Conservation (phyloP, 2,113 vertebrate genomes). For the Fregetta grallaria region DNA sequence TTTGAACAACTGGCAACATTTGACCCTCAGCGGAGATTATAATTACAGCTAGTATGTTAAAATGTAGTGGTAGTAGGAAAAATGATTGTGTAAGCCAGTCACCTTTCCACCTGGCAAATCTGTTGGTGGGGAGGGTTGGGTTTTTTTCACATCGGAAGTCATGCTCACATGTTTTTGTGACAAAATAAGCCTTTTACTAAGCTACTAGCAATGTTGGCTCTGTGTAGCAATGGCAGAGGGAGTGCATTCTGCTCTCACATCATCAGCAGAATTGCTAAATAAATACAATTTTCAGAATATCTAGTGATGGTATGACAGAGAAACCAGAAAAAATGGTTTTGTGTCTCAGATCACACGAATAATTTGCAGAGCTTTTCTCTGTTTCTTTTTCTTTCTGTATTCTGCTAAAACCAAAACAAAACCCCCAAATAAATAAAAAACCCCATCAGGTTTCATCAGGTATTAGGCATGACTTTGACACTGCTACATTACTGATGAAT, state of each 20-base stretch:
- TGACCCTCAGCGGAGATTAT: not conserved
- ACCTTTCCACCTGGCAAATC: not conserved
- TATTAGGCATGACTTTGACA: not conserved
- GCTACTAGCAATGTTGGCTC: not conserved
- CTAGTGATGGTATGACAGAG: not conserved
- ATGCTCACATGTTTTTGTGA: not conserved
- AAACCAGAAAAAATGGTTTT: not conserved
- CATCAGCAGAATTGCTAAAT: conserved; percentile 6
- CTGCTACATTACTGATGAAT: not conserved
- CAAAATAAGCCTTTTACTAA: conserved; percentile 7
- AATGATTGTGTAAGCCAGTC: not conserved
- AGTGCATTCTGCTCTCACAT: not conserved
- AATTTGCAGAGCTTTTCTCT: not conserved
- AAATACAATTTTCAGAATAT: not conserved
- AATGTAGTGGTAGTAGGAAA: not conserved
- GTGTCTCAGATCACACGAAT: not conserved
- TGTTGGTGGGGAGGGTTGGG: not conserved
- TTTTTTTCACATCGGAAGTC: not conserved
- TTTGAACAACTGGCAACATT: not conserved
- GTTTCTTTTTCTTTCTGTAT: not conserved
- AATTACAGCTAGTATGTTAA: not conserved
- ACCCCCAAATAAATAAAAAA: not conserved
- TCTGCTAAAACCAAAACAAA: not conserved
- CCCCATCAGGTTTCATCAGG: not conserved
- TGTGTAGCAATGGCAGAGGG: not conserved